Base-by-base conservation (phyloP, 92 coral and sea anemone species). In the Umimayanthus kanabou region DNA sequence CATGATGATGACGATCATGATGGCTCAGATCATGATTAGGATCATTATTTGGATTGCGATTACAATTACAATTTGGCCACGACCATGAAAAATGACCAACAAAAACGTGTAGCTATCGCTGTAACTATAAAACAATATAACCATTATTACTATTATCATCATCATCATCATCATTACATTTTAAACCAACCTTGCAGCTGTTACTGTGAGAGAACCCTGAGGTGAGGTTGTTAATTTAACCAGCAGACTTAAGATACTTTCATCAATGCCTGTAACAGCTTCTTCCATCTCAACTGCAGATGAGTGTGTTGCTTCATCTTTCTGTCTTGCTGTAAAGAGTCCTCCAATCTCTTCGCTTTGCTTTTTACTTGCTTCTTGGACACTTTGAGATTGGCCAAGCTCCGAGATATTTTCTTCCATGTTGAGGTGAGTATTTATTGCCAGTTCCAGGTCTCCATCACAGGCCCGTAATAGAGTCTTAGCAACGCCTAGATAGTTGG, bases 211-310 rank as follows among this genome's bases (percentile, higher is more conserved):
- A 20, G 94, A 80, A 69, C 85, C 93, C 49, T 92, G 77, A 89
- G 89, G 81, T 9, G 79, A 83, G 4, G 90, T 45, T 80, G 81
- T 94, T 65, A 95, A 88, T 80, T 97, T 97, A 73, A 94, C 90
- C 89, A 97, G 55, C 83, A 97, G 81, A 90, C 96, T 92, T 85
- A 97, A 80, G 70, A 97, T 93, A 55, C 99, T 95, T 81, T 97
- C 92, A 80, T 95, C 86, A 49, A 95, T 82, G 86, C 93, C 94
- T 71, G 89, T 88, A 57, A 80, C 83, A 42, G 75, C 70, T n/a
- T 77, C 87, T 28, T 87, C 80, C 67, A 73, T 61, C 42, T 76
- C 37, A 23, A 43, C 65, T 2, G 86, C 69, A 22, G 93, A 80
- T 8, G 74, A n/a, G 29, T 61, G 77, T 8, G 76, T 57, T 49